Evolutionary conservation across 2,888 invertebrate species (phyloP), one percentile per base, ranked within the genome.

Genomic region (Spodoptera exigua): DNA sequence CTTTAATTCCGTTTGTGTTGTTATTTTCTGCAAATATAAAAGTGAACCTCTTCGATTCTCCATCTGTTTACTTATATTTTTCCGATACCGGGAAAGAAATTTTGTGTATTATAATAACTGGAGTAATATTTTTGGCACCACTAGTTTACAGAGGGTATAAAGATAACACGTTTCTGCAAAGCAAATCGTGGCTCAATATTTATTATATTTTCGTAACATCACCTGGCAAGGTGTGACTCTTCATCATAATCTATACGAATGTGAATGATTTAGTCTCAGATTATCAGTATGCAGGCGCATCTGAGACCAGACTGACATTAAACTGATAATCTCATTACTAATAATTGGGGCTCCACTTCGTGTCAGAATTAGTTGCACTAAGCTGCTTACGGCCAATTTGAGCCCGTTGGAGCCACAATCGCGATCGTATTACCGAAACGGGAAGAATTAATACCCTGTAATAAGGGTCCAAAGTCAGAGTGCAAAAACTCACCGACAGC

Each of bases 331-430:
- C 80, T 70, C 78, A 74, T 83, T 79, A 78, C 57, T 51, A 69
- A 74, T 80, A 77, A 82, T 82, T 79, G 79, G 77, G 60, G 47
- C 66, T 34, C 63, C 41, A 68, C 70, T 72, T 70, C 66, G 56
- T 66, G 60, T 57, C 67, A 70, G 79, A 74, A 79, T 83, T 83
- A 80, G 76, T 76, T 75, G 76, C 74, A 75, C 54, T 82, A 81
- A 84, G 80, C 80, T 54, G 78, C 81, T 84, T 84, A 83, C 68
- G 61, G 69, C 68, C 81, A 78, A 79, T 82, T 81, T 81, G 70
- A 61, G 56, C 67, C 56, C 64, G 62, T 51, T 51, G 55, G 71
- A 55, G 58, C 67, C 80, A 60, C 67, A 66, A 76, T 74, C 67
- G 75, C 70, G 71, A 70, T 70, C 70, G 68, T 60, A 70, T 70